phyloP scores from a whole-genome alignment of 2,888 invertebrate species.

The Thalpophila matura region DNA sequence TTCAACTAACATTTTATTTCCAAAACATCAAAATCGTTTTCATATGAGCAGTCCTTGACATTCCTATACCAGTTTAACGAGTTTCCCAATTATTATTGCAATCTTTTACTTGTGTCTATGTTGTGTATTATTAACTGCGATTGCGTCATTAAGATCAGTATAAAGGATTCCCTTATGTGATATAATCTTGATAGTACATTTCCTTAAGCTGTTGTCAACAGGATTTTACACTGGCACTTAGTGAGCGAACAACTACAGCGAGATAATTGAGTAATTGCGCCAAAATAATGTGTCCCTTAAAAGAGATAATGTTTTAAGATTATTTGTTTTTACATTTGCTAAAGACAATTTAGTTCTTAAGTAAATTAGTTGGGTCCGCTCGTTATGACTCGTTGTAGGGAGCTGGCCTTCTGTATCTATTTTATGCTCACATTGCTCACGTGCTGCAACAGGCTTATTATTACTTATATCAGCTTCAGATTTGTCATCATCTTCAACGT shows the following conservation, averaged over 20 bases:
- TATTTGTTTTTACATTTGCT: neutral
- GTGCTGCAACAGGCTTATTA: too few species aligned
- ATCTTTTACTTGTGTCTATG: conserved; percentile 19
- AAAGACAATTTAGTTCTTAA: neutral
- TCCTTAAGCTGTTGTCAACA: neutral
- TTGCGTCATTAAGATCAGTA: conserved; percentile 6
- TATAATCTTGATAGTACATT: neutral
- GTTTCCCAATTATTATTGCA: conserved; percentile 21
- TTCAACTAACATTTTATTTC: neutral
- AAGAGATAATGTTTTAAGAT: neutral
- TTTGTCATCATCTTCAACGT: too few species aligned
- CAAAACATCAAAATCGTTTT: neutral
- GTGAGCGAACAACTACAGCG: too few species aligned
- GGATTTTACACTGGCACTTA: neutral
- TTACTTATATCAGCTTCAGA: too few species aligned
- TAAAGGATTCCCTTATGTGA: conserved; percentile 11
- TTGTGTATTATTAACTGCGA: conserved; percentile 1
- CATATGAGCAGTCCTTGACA: conserved; percentile 46
- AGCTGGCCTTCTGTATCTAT: too few species aligned
- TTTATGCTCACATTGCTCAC: too few species aligned
- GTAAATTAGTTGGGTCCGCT: neutral
- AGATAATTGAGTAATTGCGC: neutral
- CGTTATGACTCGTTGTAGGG: neutral
- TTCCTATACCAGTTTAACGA: conserved; percentile 34
- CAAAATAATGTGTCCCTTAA: neutral